Conservation (phyloP, 2,797 vertebrate genomes). For the Pipistrellus pipistrellus region DNA sequence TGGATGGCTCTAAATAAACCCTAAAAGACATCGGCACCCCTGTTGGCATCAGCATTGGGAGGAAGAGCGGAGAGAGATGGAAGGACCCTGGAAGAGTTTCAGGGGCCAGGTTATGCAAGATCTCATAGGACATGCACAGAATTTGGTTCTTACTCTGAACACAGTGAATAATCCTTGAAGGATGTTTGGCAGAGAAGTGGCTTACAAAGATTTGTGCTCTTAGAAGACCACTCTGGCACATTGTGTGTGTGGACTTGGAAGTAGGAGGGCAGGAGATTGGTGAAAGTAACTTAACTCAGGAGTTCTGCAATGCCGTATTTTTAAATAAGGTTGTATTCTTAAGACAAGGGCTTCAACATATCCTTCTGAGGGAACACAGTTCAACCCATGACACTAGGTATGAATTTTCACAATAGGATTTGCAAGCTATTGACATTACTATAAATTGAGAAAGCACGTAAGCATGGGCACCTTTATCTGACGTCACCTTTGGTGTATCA, state of each 20-base stretch:
- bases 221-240: background rate
- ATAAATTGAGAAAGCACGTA: background rate
- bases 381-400: background rate
- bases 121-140: background rate
- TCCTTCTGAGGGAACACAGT: background rate
- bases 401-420: background rate
- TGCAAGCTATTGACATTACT: background rate
- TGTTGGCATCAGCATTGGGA: background rate
- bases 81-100: background rate
- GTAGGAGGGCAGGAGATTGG: background rate
- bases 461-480: background rate
- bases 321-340: background rate
- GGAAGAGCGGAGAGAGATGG: background rate
- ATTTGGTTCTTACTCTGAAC: background rate
- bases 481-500: background rate
- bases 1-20: background rate
- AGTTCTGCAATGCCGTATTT: background rate
- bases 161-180: background rate
- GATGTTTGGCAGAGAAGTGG: background rate
- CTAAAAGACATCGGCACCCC: background rate
- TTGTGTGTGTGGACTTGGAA: background rate
- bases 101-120: background rate
- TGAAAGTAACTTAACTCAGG: background rate
- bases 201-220: background rate
- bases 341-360: background rate